Evolutionary conservation across 2,797 vertebrate genomes (phyloP).

Genomic region (Nannoperca australis): DNA sequence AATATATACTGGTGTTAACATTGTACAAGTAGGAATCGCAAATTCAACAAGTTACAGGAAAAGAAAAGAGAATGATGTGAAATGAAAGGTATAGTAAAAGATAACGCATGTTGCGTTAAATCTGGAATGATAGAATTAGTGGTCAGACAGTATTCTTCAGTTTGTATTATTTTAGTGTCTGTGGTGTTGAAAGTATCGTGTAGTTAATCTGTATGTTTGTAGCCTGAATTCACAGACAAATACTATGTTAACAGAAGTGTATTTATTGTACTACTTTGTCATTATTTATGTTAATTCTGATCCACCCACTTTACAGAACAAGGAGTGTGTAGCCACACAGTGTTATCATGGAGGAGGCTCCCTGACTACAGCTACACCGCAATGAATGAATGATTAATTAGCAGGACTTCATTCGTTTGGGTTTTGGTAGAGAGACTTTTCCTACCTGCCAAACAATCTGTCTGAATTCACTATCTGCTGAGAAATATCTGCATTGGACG

Average conservation of each 20-base stretch:
- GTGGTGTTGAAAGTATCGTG: background rate
- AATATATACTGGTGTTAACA: background rate
- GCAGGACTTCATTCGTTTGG: constrained; percentile 48
- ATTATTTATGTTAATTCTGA: background rate
- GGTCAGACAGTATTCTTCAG: no score
- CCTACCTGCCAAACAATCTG: background rate
- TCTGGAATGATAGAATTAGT: background rate
- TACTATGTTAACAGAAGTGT: background rate
- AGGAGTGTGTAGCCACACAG: background rate
- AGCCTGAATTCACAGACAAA: background rate
- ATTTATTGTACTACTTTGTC: background rate
- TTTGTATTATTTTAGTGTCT: background rate
- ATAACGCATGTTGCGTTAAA: no score
- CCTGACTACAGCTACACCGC: constrained; percentile 2
- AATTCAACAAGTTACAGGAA: background rate
- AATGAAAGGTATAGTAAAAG: background rate
- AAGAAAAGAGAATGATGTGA: background rate
- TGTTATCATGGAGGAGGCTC: background rate
- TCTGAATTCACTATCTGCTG: background rate
- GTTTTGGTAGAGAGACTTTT: constrained; percentile 25
- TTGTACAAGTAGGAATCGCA: background rate
- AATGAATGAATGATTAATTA: constrained; percentile 44
- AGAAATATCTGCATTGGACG: constrained; percentile 1
- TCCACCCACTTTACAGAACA: background rate
- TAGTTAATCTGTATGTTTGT: background rate